Base-by-base conservation (phyloP, 2,888 invertebrate genomes). In the Piscicola geometra region DNA sequence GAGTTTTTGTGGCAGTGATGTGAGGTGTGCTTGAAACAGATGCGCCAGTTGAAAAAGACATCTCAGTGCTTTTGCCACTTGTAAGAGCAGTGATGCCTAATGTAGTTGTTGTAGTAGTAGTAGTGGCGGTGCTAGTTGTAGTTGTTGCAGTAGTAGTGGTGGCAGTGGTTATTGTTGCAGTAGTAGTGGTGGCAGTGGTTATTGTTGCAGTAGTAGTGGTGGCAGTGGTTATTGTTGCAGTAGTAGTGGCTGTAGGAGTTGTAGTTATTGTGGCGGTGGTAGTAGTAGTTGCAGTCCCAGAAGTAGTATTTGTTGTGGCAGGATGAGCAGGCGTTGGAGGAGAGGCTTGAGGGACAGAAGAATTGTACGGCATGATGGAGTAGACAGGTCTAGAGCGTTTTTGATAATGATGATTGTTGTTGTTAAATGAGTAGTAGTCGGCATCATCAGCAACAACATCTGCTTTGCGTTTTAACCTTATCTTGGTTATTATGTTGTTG, bases 141-240 rank as follows among this genome's bases (percentile, higher is more conserved):
- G 60, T 56, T 15, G 25, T 56, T 5, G 5, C n/a, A n/a, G 67
- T 67, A 28, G 67, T 35, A 18, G 30, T 28, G 3, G 3, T 30
- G 3, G 67, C 32, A 66, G 73, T 60, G 56, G 60, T 60, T 3
- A 18, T 60, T 64, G 56, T 60, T 3, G 64, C 9, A n/a, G 33
- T 32, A 56, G 71, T 18, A 30, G 33, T 68, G 5, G 33, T 30
- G n/a, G 33, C 30, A 68, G 33, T 68, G 56, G 33, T 1, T 0
- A 56, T 35, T 33, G 74, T 18, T 2, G 66, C 32, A 74, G 66
- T 67, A 67, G 64, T 15, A 66, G 66, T 35, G 33, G 67, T 67
- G 56, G 25, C 35, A 33, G 35, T 74, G 36, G 64, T 32, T 9
- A 36, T 67, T 69, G 69, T 30, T 18, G 30, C 36, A 70, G 69